Percentiles rank a stretch among this genome's conserved stretches.
phyloP scores from a whole-genome alignment of 2,888 invertebrate species.

The Pyrgus malvae region DNA sequence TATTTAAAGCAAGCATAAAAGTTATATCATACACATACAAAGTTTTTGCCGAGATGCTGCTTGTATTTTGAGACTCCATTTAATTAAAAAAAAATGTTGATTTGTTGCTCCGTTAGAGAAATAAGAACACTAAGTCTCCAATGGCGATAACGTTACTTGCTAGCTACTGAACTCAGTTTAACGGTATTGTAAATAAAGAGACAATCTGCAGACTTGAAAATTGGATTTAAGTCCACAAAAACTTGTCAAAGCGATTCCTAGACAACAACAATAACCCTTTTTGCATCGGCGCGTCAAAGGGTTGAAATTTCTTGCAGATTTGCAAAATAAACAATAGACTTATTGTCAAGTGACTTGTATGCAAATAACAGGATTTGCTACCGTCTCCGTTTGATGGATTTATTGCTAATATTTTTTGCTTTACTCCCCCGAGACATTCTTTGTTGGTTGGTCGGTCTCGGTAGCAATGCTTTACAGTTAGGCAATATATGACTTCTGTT shows the following conservation, averaged over 20 bases:
- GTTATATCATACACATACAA: too few species aligned
- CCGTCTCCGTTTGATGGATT: slow-evolving; percentile 59
- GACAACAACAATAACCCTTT: slow-evolving; percentile 46
- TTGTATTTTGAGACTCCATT: too few species aligned
- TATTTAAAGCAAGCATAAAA: too few species aligned
- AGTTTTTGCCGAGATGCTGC: too few species aligned
- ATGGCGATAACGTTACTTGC: neutral
- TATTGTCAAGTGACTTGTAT: slow-evolving; percentile 69
- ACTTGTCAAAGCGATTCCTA: slow-evolving; percentile 39
- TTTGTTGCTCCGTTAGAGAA: too few species aligned
- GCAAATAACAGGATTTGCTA: slow-evolving; percentile 80
- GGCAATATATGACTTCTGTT: slow-evolving; percentile 28
- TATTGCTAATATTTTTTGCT: slow-evolving; percentile 49
- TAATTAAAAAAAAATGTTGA: too few species aligned
- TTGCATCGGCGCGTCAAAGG: slow-evolving; percentile 61
- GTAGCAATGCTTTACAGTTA: slow-evolving; percentile 49
- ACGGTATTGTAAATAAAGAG: neutral
- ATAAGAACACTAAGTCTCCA: neutral
- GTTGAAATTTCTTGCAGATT: slow-evolving; percentile 60
- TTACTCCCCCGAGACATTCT: slow-evolving; percentile 50
- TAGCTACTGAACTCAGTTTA: neutral
- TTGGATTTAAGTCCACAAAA: slow-evolving; percentile 26
- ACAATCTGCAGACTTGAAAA: slow-evolving; percentile 27
- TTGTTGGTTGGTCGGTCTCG: slow-evolving; percentile 56
- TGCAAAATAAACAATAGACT: slow-evolving; percentile 53